Conservation (phyloP, 1,140 invertebrate species). For the Trichomalopsis sarcophagae region DNA sequence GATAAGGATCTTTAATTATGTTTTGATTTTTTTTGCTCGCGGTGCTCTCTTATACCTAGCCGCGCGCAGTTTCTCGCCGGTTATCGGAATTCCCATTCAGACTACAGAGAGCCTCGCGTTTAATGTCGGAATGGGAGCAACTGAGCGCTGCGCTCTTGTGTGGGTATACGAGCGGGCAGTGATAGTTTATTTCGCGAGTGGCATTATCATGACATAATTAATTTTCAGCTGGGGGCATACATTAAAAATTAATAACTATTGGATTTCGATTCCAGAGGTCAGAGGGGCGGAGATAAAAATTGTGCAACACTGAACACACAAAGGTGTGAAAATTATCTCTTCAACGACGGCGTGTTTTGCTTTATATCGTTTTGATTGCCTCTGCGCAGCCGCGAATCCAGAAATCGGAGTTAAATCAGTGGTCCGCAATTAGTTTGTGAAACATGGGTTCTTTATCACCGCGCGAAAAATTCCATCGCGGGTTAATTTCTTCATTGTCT, state of each 20-base stretch:
- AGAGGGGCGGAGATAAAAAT: conserved; percentile 5
- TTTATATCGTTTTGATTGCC: conserved; percentile 14
- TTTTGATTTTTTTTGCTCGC: conserved; percentile 37
- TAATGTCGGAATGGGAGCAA: conserved; percentile 12
- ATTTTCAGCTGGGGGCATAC: conserved; percentile 22
- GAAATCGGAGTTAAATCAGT: not conserved
- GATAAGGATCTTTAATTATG: conserved; percentile 54
- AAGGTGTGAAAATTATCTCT: conserved; percentile 20
- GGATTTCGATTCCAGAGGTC: conserved; percentile 4
- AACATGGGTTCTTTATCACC: not conserved
- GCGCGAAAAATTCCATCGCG: not conserved
- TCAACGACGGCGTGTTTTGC: not conserved
- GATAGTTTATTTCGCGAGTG: conserved; percentile 40
- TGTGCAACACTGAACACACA: not conserved
- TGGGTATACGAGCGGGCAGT: not conserved
- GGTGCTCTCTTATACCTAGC: not conserved
- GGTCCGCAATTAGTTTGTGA: not conserved
- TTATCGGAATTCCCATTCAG: conserved; percentile 49
- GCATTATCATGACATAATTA: conserved; percentile 48
- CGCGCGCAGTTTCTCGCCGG: conserved; percentile 24
- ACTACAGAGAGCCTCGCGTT: not conserved
- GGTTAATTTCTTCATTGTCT: conserved; percentile 19
- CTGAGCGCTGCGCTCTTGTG: not conserved
- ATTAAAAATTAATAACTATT: not conserved
- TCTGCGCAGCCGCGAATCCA: not conserved